Base-by-base conservation (phyloP, 2,113 vertebrate genomes). In the Oreochromis tanganicae region DNA sequence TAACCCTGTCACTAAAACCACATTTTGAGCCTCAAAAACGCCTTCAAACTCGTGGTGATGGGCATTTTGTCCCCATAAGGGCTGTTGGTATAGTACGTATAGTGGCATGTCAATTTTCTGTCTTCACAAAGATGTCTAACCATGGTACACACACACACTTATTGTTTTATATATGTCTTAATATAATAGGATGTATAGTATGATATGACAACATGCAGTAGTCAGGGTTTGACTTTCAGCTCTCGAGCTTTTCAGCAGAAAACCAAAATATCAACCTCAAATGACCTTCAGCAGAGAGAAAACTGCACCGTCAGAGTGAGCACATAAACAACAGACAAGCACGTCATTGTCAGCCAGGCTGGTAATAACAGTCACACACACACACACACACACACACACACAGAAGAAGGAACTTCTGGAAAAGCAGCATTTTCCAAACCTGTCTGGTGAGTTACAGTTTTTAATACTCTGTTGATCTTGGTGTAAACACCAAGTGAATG, bases 271-370 rank as follows among this genome's bases (percentile, higher is more conserved):
- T 52, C 19, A 68, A 87, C 80, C 34, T 48, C 16, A 14, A 57
- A 10, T 54, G 75, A 86, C 87, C 87, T 89, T 84, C 50, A 66
- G 79, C 61, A 61, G 27, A 89, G 55, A 55, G 13, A 83, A 87
- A 86, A 52, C 32, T 86, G 87, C 88, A 29, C 3, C 0, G 21
- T 88, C 92, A 89, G 54, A 38, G 46, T 4, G 82, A 34, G 1
- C 57, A 63, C 34, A 87, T 80, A 84, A 89, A 85, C 87, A 71
- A 73, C 34, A 63, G 48, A 92, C 91, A 93, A 89, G 79, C 46
- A 9, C 29, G 34, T 88, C 83, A 86, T 91, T 93, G 87, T 92
- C 24, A 78, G 13, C 9, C 78, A 59, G n/a, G n/a, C 59, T 55
- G 24, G 14, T 61, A 11, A 46, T 61, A 34, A 54, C 14, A 82